Evolutionary conservation across 1,140 invertebrate genomes (phyloP).

Genomic region (Cydia pomonella): DNA sequence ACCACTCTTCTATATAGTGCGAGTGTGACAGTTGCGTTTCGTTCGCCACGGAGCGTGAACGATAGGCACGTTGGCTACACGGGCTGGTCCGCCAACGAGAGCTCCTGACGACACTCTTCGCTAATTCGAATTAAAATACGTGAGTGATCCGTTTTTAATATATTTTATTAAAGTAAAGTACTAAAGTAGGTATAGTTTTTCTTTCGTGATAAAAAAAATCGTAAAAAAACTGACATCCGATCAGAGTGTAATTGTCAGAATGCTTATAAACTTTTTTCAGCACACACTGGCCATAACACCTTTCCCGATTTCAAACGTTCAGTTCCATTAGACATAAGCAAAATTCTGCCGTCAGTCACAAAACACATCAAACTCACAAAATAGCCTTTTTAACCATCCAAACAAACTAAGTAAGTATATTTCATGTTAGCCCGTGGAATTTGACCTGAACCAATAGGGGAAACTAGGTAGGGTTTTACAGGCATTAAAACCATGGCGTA

Average conservation of each 20-base stretch:
- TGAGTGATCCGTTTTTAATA: no score
- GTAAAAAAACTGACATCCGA: no score
- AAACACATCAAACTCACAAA: neutral
- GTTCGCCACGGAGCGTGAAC: no score
- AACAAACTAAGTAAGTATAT: slow-evolving; percentile 9
- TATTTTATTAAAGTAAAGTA: no score
- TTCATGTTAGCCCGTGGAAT: neutral
- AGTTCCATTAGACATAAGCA: slow-evolving; percentile 12
- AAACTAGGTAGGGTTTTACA: slow-evolving; percentile 1
- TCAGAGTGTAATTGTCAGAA: neutral
- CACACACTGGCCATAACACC: neutral
- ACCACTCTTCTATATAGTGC: no score
- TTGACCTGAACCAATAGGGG: slow-evolving; percentile 25
- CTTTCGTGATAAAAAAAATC: no score
- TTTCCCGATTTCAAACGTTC: slow-evolving; percentile 5
- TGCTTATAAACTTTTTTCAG: neutral
- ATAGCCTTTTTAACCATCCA: neutral
- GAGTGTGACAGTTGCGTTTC: no score
- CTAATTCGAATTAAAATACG: no score
- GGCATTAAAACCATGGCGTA: neutral
- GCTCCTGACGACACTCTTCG: no score
- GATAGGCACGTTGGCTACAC: no score
- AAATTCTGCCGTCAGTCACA: slow-evolving; percentile 19
- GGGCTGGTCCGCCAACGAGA: no score
- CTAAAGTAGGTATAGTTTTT: no score